A percentile compares a stretch with the other conserved stretches of the same genome.
Conservation (phyloP, 1,140 invertebrate genomes). For the Macrostomum lignano region DNA sequence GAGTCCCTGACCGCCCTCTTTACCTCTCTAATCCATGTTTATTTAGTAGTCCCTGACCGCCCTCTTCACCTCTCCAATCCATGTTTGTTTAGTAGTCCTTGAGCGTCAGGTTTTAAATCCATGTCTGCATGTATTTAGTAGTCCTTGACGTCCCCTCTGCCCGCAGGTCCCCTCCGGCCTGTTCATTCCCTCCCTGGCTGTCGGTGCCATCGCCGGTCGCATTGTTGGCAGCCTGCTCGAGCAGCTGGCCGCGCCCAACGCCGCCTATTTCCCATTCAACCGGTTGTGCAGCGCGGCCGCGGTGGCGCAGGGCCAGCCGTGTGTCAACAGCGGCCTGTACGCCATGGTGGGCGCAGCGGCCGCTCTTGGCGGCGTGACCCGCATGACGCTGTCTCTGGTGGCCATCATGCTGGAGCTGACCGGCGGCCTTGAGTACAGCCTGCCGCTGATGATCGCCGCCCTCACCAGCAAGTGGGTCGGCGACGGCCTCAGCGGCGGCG, state of each 20-base stretch:
- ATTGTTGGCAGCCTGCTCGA: conserved; percentile 87
- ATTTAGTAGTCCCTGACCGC: too few relatives aligned
- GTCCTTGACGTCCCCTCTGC: too few relatives aligned
- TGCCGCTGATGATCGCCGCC: conserved; percentile 86
- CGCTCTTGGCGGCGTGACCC: conserved; percentile 75
- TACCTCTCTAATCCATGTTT: too few relatives aligned
- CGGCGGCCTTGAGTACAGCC: conserved; percentile 76
- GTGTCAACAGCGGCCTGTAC: conserved; percentile 88
- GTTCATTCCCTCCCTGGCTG: conserved; percentile 56
- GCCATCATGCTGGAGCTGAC: conserved; percentile 99
- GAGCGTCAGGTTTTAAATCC: too few relatives aligned
- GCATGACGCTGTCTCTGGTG: conserved; percentile 92
- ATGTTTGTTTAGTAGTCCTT: too few relatives aligned
- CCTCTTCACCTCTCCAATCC: too few relatives aligned
- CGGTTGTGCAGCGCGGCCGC: conserved; percentile 65
- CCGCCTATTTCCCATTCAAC: conserved; percentile 56
- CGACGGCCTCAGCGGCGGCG: conserved; percentile 65
- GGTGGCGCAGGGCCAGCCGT: too few relatives aligned
- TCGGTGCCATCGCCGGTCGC: conserved; percentile 79
- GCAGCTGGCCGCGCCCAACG: conserved; percentile 55
- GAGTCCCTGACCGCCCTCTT: too few relatives aligned
- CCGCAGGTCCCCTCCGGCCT: conserved; percentile 53
- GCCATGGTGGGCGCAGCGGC: conserved; percentile 96
- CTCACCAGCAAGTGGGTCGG: conserved; percentile 99
- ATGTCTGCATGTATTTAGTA: too few relatives aligned